Evolutionary conservation across 1,140 invertebrate genomes (phyloP), one percentile per base, ranked within the genome.

Genomic region (Caerostris extrusa): DNA sequence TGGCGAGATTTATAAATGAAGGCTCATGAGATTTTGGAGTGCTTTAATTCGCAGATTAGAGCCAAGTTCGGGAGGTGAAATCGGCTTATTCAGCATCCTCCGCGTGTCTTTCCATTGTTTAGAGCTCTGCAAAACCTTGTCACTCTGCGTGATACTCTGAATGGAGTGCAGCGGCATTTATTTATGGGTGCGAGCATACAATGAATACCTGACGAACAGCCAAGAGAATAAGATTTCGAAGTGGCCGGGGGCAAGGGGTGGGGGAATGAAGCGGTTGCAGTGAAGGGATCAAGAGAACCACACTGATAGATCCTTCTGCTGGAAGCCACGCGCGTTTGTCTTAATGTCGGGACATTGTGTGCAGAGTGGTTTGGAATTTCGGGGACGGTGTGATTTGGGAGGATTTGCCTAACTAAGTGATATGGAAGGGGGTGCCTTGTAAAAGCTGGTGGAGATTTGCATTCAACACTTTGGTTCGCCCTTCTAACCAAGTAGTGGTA

Each of bases 41-140:
- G 58, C 57, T 19, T 87, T 60, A 60, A 87, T 87, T 60, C 58
- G 8, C 8, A 87, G 85, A 87, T 87, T 87, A 87, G 55, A 34
- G 4, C 56, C 58, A n/a, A 8, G 85, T 61, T 50, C 14, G 34
- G 58, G 34, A 0, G 34, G 34, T 34, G 0, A 64, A 19, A 87
- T 50, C 85, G 34, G 85, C 85, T 87, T 87, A 87, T 14, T 19
- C 58, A 53, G 85, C 85, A 87, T 87, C 53, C 61, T 17, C 6
- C 7, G 7, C 58, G 10, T 14, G 57, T 53, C 5, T 4, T n/a
- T 3, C 85, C 85, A 64, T 87, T 87, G 85, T 87, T 87, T 53
- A 6, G 57, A 14, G 10, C 10, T 50, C 14, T 12, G 71, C 34
- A 34, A 50, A 77, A 77, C 34, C 71, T 77, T 64, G 71, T 77